These are phyloP conservation scores for Ephialtes manifestator DNA, from an alignment of 2,888 invertebrate species.

Conservation along the genomic window DNA sequence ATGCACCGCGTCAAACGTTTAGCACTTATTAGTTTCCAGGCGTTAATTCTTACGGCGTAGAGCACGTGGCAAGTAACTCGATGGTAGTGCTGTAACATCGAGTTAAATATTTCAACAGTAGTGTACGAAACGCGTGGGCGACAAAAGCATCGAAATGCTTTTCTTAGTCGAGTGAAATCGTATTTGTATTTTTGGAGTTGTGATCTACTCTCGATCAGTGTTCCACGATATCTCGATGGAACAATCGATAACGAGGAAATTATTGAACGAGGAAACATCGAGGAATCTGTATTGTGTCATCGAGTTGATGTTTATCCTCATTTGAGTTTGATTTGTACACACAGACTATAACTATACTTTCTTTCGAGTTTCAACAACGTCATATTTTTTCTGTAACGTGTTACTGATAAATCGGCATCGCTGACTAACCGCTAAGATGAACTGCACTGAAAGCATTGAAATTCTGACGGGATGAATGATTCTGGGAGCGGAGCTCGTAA, in stretches of 20 bases:
- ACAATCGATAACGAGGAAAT: not conserved
- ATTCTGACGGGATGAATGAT: not conserved
- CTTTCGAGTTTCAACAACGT: not conserved
- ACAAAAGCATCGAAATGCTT: slow-evolving; percentile 21
- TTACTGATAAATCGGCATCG: not conserved
- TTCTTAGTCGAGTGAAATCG: not conserved
- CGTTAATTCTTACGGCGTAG: not conserved
- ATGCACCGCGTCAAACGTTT: slow-evolving; percentile 25
- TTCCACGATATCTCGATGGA: not conserved
- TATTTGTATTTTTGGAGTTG: not conserved
- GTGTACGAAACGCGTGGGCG: slow-evolving; percentile 29
- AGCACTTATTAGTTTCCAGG: slow-evolving; percentile 58
- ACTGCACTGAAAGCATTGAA: not conserved
- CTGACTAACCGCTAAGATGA: not conserved
- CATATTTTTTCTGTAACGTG: not conserved
- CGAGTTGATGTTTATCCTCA: slow-evolving; percentile 2
- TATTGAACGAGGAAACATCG: not conserved
- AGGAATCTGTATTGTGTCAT: not conserved
- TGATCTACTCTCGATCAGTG: not conserved
- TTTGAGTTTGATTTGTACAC: not conserved
- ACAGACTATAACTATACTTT: not conserved
- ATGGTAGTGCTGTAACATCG: slow-evolving; percentile 41
- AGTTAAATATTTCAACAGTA: slow-evolving; percentile 40
- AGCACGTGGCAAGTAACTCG: slow-evolving; percentile 53
- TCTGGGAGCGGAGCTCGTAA: not conserved